Evolutionary conservation across 2,113 vertebrate species (phyloP).

Genomic region (Neolamprologus ventralis): DNA sequence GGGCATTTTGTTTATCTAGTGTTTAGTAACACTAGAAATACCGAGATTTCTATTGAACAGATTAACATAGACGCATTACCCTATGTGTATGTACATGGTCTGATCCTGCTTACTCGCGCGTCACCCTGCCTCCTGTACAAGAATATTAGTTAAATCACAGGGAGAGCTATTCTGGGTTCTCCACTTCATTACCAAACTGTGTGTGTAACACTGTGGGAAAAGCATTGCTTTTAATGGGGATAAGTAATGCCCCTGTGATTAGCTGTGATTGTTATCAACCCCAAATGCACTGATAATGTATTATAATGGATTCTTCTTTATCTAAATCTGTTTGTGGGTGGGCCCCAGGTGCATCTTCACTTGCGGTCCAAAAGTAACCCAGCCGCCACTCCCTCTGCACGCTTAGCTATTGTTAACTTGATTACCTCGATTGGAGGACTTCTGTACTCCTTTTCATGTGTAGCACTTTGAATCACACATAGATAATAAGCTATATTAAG

Average conservation of each 20-base stretch:
- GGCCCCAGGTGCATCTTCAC: slow-evolving; percentile 27
- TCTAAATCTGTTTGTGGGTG: slow-evolving; percentile 23
- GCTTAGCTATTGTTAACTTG: background rate
- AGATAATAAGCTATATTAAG: background rate
- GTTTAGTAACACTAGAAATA: background rate
- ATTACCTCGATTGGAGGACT: background rate
- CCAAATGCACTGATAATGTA: slow-evolving; percentile 50
- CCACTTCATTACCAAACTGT: slow-evolving; percentile 42
- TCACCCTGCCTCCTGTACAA: background rate
- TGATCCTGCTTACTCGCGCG: background rate
- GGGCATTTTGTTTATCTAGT: background rate
- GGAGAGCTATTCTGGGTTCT: slow-evolving; percentile 25
- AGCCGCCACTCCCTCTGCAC: background rate
- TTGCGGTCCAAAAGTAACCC: slow-evolving; percentile 26
- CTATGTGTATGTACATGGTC: background rate
- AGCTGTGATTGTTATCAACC: slow-evolving; percentile 24
- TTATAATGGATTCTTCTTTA: slow-evolving; percentile 57
- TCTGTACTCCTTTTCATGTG: background rate
- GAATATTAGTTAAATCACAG: slow-evolving; percentile 28
- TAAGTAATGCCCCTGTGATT: slow-evolving; percentile 53
- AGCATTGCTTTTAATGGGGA: slow-evolving; percentile 53
- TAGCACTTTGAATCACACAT: background rate
- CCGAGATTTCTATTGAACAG: background rate
- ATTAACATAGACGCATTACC: background rate
- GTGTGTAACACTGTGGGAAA: slow-evolving; percentile 16